A percentile compares a stretch with the other conserved stretches of the same genome.
Evolutionary conservation across 2,797 vertebrate species (phyloP).

Genomic region (Sarcoramphus papa): DNA sequence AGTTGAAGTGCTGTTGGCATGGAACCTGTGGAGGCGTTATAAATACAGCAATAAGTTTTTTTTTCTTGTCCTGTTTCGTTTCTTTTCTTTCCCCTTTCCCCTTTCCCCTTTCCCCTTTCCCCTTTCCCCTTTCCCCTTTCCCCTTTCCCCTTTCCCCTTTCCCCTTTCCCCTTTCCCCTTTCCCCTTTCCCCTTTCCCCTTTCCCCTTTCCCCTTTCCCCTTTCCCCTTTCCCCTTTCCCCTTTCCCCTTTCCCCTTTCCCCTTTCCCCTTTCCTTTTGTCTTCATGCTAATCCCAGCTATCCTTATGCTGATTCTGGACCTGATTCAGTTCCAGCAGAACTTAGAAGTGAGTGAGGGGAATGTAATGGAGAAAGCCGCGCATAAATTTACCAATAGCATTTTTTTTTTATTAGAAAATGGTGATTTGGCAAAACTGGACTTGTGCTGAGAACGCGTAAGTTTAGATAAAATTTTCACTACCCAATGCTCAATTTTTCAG

Average conservation of each 20-base stretch:
- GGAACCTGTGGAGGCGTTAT: background rate
- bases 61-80: background rate
- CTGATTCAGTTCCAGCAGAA: background rate
- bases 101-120: too few species aligned
- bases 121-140: too few species aligned
- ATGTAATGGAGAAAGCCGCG: background rate
- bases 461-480: background rate
- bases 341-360: background rate
- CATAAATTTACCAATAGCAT: background rate
- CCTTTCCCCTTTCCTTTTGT: too few species aligned
- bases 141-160: too few species aligned
- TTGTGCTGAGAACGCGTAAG: background rate
- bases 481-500: background rate
- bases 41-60: background rate
- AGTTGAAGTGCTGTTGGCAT: background rate
- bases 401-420: background rate
- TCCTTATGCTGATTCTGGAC: background rate
- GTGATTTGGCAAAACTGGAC: background rate
- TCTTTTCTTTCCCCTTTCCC: too few species aligned
- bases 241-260: too few species aligned
- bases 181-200: too few species aligned
- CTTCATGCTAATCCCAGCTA: background rate
- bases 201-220: too few species aligned
- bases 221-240: too few species aligned
- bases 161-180: too few species aligned